Conservation (phyloP, 1,140 invertebrate species). For the Temnothorax longispinosus region DNA sequence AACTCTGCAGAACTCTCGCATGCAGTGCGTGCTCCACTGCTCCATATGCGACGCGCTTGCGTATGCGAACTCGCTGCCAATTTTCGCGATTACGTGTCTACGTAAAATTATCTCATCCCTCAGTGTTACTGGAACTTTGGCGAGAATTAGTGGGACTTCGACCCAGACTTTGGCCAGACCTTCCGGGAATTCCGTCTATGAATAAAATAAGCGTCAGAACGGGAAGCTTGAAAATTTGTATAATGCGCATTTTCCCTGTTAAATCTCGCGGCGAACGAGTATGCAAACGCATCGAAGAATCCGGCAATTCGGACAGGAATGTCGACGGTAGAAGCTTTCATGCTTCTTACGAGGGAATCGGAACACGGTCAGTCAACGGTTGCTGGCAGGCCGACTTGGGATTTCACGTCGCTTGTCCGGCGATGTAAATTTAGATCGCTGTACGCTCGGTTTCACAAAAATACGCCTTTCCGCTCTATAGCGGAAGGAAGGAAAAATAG, state of each 20-base stretch:
- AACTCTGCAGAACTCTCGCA: background rate
- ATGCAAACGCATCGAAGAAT: slow-evolving; percentile 5
- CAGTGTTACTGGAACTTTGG: background rate
- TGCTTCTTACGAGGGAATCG: slow-evolving; percentile 48
- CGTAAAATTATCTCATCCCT: slow-evolving; percentile 12
- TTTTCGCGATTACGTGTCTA: slow-evolving; percentile 10
- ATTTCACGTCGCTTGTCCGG: slow-evolving; percentile 58
- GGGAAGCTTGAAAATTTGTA: background rate
- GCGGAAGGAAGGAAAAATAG: background rate
- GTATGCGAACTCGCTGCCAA: slow-evolving; percentile 17
- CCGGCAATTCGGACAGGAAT: background rate
- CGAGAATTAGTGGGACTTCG: slow-evolving; percentile 1
- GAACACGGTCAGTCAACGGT: slow-evolving; percentile 68
- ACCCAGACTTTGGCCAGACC: slow-evolving; percentile 8
- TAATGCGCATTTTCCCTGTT: background rate
- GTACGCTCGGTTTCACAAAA: slow-evolving; percentile 62
- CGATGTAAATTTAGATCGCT: slow-evolving; percentile 71
- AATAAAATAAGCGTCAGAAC: background rate
- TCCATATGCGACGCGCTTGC: background rate
- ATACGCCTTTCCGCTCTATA: slow-evolving; percentile 2
- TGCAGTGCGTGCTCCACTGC: background rate
- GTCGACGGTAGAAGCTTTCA: background rate
- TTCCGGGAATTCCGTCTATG: background rate
- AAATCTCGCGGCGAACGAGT: background rate
- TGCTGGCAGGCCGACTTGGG: slow-evolving; percentile 53